Evolutionary conservation across 2,797 vertebrate genomes (phyloP).

Genomic region (Acridotheres tristis): DNA sequence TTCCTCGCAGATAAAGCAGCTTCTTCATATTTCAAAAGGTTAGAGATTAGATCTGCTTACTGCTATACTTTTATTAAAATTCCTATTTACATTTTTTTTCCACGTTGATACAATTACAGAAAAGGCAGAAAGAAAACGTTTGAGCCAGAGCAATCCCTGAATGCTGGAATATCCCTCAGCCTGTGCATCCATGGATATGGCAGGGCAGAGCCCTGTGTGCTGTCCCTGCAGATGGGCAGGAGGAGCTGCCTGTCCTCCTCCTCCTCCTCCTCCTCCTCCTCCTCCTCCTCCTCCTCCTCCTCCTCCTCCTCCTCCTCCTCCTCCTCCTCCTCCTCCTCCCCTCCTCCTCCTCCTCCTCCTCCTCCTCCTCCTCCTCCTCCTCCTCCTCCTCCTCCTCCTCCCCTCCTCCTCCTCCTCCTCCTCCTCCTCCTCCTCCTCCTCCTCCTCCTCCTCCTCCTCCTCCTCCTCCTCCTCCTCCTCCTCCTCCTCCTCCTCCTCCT

Average conservation of each 20-base stretch:
- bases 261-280: background rate
- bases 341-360: no score
- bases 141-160: background rate
- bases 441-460: no score
- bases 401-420: background rate
- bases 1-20: constrained; percentile 59
- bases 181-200: background rate
- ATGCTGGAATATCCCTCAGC: background rate
- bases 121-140: background rate
- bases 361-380: no score
- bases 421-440: no score
- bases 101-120: background rate
- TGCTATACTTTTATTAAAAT: constrained; percentile 68
- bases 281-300: no score
- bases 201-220: background rate
- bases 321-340: no score
- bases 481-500: background rate
- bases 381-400: background rate
- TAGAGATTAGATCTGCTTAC: constrained; percentile 63
- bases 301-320: no score
- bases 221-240: background rate
- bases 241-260: background rate
- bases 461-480: background rate
- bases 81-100: constrained; percentile 56
- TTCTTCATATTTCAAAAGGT: constrained; percentile 69